Evolutionary conservation across 2,888 invertebrate genomes (phyloP), one percentile per base, ranked within the genome.

Genomic region (Aspidiotus rigidus): DNA sequence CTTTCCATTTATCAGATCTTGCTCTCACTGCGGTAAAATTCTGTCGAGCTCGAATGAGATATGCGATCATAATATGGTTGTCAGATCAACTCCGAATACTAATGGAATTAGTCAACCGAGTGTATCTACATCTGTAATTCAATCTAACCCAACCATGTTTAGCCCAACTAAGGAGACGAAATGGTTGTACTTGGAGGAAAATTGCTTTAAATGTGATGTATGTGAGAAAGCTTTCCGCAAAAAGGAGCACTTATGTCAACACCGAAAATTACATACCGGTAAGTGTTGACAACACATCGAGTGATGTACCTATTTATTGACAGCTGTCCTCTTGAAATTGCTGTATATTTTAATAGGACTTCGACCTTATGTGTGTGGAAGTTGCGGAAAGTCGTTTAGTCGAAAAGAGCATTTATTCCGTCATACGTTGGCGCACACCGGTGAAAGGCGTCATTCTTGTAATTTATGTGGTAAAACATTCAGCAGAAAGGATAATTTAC

Each of bases 211-310:
- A 74, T 86, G 86, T 74, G 82, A 83, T 54, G 79, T 83, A 15
- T 87, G 86, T 75, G 81, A 80, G 7, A 84, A 85, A 72, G 81
- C 81, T 0, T 87, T 87, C 74, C 86, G 86, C 75, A 80, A 86
- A 73, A 84, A 85, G 75, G 87, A 86, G 74, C 86, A 86, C 75
- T 78, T 87, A 0, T 84, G 84, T 71, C 87, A 86, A 73, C 86
- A 86, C 74, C 79, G 84, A 1, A 86, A 86, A 75, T 77, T 86
- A 1, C 86, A 86, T 74, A 83, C 84, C 0, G 86, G 86, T 7
- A 69, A 55, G 69, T 64, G 28, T 28, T 28, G 2, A 28, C 28
- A 5, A 28, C 28, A 28, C 28, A 3, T 28, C 5, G 28, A 28
- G 28, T 28, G 5, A 28, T 28, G 28, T 28, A 28, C 5, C 28